Conservation (phyloP, 2,888 invertebrate species). For the Latrodectus elegans region DNA sequence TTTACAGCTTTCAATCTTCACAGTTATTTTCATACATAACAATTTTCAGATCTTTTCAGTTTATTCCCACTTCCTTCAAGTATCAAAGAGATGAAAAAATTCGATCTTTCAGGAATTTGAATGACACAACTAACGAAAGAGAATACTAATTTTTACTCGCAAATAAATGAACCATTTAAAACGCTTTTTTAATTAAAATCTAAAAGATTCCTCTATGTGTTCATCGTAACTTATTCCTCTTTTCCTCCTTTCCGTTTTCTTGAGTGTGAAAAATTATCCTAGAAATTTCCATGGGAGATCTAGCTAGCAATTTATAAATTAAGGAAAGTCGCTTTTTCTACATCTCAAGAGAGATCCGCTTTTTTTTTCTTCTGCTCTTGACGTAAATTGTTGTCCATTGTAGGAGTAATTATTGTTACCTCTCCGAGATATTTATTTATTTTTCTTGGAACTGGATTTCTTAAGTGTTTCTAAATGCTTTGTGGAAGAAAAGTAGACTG, state of each 20-base stretch:
- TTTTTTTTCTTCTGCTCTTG: constrained; percentile 4
- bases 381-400: constrained; percentile 40
- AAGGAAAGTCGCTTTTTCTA: constrained; percentile 21
- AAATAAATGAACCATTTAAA: constrained; percentile 43
- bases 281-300: constrained; percentile 30
- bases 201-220: background rate
- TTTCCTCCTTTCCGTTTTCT: background rate
- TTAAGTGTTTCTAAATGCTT: no score
- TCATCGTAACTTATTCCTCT: background rate
- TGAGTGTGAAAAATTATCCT: constrained; percentile 39
- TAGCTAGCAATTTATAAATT: constrained; percentile 46
- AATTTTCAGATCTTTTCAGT: no score
- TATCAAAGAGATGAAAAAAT: background rate
- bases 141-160: constrained; percentile 28
- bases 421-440: background rate
- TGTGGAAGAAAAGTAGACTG: no score
- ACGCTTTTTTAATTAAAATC: constrained; percentile 37
- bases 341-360: constrained; percentile 5
- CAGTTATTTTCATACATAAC: no score
- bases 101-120: background rate
- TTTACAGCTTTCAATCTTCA: no score
- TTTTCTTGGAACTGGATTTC: background rate
- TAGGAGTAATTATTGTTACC: background rate
- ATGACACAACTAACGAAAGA: constrained; percentile 20
- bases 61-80: no score